Evolutionary conservation across 2,797 vertebrate species (phyloP), one percentile per base, ranked within the genome.

Genomic region (Neosilurus mollespiculum): DNA sequence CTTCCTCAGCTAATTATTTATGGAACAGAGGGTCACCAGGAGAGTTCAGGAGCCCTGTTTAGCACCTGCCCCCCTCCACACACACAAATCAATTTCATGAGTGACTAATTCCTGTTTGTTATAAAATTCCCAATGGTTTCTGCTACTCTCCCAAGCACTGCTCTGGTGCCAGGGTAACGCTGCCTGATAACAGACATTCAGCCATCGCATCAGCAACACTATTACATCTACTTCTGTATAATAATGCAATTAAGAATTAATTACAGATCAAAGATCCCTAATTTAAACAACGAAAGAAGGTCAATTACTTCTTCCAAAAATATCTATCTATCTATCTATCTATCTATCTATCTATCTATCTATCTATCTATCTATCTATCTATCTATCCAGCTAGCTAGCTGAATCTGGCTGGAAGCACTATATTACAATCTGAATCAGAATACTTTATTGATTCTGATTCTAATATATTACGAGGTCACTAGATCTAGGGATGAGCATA

Each of bases 1-100:
- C 51, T 43, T 77, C 53, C 20, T 76, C n/a, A 51, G 22, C 26
- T 62, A 56, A 18, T 70, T 56, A 65, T 77, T 81, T 81, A 67
- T 61, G 34, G 22, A 51, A 81, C 11, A 34, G 34, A 54, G 67
- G 54, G 72, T 82, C 91, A 89, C 86, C 91, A 59, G 22, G 59
- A 64, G 53, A 86, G 82, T 64, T 20, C 34, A 81, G 16, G 37
- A 58, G 15, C 61, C 43, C n/a, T 75, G 61, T 69, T 80, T 62
- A 76, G 69, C 22, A 80, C 65, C 75, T 37, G 82, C 61, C 62
- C 81, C 76, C 85, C 58, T 64, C 61, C 84, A 65, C 73, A 80
- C 59, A 62, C 66, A n/a, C 80, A 77, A 92, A 93, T 94, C 92
- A 89, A 94, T 95, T 94, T 93, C 92, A 94, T 93, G 93, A 94